Evolutionary conservation across 2,113 vertebrate species (phyloP).

Genomic region (Camelus bactrianus): DNA sequence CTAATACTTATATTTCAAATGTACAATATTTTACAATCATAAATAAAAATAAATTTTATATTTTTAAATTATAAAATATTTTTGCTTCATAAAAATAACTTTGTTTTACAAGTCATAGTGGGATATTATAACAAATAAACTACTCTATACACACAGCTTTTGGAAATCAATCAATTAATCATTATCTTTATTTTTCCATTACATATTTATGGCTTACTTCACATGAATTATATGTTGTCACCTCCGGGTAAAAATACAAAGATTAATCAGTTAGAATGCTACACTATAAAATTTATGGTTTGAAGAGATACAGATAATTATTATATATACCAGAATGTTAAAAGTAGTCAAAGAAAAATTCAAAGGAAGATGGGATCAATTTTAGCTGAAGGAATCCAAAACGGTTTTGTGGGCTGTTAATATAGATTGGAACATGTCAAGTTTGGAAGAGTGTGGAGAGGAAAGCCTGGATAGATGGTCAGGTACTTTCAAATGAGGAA

Average conservation of each 20-base stretch:
- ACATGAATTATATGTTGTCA: slow-evolving; percentile 1
- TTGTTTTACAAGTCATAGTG: background rate
- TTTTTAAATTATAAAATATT: background rate
- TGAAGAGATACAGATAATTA: background rate
- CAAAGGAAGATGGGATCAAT: slow-evolving; percentile 9
- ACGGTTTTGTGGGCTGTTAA: background rate
- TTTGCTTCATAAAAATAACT: slow-evolving; percentile 11
- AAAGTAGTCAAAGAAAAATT: slow-evolving; percentile 7
- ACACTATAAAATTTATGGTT: background rate
- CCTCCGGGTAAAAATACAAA: slow-evolving; percentile 33
- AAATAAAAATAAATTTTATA: slow-evolving; percentile 1
- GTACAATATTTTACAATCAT: background rate
- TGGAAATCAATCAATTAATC: slow-evolving; percentile 34
- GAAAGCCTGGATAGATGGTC: background rate
- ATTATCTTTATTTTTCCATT: slow-evolving; percentile 2
- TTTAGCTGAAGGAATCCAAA: background rate
- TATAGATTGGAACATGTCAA: background rate
- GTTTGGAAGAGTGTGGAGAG: background rate
- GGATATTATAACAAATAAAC: background rate
- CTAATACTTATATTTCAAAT: background rate
- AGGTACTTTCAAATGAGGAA: slow-evolving; percentile 29
- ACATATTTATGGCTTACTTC: background rate
- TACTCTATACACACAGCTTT: background rate
- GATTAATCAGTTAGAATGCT: background rate
- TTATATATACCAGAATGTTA: background rate